Percentiles rank a stretch among this genome's conserved stretches.
Evolutionary conservation across 2,113 vertebrate species (phyloP).

Genomic region (Muntiacus muntjak): DNA sequence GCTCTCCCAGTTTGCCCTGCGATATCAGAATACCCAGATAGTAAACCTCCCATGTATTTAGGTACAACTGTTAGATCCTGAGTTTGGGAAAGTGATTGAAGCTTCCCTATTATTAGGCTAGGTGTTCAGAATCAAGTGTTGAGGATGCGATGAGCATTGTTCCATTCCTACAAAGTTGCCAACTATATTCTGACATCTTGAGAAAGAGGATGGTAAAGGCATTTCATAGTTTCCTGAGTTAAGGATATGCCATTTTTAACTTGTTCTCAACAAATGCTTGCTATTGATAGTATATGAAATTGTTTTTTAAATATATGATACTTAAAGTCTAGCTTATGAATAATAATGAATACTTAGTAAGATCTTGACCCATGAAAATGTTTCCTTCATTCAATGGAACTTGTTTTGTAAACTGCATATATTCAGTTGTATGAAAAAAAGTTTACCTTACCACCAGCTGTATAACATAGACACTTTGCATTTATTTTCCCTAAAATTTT

Average conservation of each 20-base stretch:
- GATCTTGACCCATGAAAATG: neutral
- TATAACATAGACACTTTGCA: neutral
- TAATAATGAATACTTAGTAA: neutral
- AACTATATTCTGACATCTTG: neutral
- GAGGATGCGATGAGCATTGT: neutral
- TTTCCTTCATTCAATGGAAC: neutral
- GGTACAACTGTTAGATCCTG: neutral
- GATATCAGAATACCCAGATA: neutral
- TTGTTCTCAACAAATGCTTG: neutral
- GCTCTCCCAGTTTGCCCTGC: neutral
- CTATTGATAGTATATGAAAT: neutral
- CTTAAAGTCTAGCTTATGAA: neutral
- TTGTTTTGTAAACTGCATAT: neutral
- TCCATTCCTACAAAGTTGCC: neutral
- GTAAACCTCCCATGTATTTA: neutral
- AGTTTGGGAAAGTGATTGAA: neutral
- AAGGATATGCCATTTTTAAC: neutral
- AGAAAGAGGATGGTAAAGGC: neutral
- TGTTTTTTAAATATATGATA: neutral
- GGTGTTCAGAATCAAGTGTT: neutral
- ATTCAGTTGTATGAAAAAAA: neutral
- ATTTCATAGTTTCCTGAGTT: neutral
- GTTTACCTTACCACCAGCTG: neutral
- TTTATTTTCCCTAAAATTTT: neutral
- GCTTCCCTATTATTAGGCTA: neutral